phyloP scores from a whole-genome alignment of 2,888 invertebrate genomes.

The Metellina segmentata region DNA sequence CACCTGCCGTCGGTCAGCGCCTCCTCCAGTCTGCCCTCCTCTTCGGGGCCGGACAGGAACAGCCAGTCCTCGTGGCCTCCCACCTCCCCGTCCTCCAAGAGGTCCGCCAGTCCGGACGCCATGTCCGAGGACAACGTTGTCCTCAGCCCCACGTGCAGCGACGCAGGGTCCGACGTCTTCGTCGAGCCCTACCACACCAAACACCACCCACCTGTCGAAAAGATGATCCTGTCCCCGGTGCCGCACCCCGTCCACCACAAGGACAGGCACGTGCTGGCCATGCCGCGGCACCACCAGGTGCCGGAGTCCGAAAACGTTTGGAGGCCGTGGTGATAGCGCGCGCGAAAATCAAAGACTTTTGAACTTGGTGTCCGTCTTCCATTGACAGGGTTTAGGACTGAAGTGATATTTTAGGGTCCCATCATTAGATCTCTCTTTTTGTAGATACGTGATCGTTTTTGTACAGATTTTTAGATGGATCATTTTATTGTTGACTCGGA shows the following conservation, averaged over 20 bases:
- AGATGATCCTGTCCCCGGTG: conserved; percentile 11
- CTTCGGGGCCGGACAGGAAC: conserved; percentile 58
- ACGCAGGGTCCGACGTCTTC: conserved; percentile 73
- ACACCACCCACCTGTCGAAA: conserved; percentile 4
- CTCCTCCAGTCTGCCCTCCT: conserved; percentile 55
- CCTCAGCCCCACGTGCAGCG: conserved; percentile 73
- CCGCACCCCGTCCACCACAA: conserved; percentile 22
- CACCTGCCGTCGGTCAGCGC: conserved; percentile 59
- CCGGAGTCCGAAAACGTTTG: conserved; percentile 69
- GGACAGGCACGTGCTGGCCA: conserved; percentile 15
- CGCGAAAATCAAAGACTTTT: not conserved
- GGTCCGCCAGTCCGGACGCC: conserved; percentile 71
- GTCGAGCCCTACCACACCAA: conserved; percentile 35
- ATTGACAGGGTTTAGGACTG: conserved; percentile 25
- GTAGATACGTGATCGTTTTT: not conserved
- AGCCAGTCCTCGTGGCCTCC: conserved; percentile 68
- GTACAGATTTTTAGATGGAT: not conserved
- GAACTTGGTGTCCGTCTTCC: conserved; percentile 16
- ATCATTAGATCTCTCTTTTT: conserved; percentile 20
- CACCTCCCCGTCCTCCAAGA: conserved; percentile 61
- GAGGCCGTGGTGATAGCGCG: conserved; percentile 68
- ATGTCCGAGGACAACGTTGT: conserved; percentile 75
- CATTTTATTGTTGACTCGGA: no score
- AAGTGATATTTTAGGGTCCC: conserved; percentile 53
- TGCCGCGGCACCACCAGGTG: conserved; percentile 15